These are phyloP conservation scores for Crotalus helleri DNA, from an alignment of 2,113 vertebrate species.

Conservation along the genomic window DNA sequence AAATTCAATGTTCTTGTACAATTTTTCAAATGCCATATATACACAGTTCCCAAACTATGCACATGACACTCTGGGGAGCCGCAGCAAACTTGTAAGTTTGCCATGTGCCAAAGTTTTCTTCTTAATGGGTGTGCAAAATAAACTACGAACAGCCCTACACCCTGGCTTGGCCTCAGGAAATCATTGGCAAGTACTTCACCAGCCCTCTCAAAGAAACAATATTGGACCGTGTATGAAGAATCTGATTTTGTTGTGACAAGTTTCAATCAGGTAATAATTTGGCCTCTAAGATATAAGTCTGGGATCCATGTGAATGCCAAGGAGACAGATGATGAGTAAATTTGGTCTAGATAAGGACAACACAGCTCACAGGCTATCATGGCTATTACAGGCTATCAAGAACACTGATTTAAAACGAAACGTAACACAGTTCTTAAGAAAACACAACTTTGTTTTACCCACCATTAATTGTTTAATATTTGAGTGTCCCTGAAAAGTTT, in stretches of 20 bases:
- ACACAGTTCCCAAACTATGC: background rate
- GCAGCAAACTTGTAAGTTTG: background rate
- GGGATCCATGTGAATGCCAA: background rate
- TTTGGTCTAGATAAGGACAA: background rate
- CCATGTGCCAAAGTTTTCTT: background rate
- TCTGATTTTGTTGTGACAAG: background rate
- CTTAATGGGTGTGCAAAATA: accelerated
- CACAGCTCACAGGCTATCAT: background rate
- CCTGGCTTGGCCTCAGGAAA: slow-evolving; percentile 34
- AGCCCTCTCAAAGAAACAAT: slow-evolving; percentile 16
- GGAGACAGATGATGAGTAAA: background rate
- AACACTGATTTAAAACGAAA: background rate
- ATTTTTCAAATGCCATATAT: background rate
- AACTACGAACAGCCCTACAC: background rate
- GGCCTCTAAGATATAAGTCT: too few species aligned
- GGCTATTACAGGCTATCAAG: background rate
- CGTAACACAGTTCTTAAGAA: background rate
- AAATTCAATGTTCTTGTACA: background rate
- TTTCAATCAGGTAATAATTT: background rate
- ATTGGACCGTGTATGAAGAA: slow-evolving; percentile 27
- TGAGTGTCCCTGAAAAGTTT: background rate
- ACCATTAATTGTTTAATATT: background rate
- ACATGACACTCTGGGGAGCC: background rate
- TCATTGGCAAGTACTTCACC: slow-evolving; percentile 42
- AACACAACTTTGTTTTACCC: background rate